Evolutionary conservation across 2,888 invertebrate species (phyloP), one percentile per base, ranked within the genome.

Genomic region (Phaedon cochleariae): DNA sequence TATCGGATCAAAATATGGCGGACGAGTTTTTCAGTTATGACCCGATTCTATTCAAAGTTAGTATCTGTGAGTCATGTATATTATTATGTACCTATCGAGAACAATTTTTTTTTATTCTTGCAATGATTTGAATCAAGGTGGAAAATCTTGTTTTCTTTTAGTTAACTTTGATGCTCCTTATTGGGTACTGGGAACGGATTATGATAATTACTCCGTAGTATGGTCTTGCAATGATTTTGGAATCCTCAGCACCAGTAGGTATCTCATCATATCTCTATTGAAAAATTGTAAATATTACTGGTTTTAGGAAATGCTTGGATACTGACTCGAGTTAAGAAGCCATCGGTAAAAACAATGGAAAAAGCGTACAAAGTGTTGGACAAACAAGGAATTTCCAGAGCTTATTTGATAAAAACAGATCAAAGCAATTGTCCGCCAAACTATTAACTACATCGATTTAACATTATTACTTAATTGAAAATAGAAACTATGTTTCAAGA

Each of bases 131-230:
- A 1, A 41, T 41, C 3, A n/a, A 41, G 4, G 4, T 1, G 15
- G 9, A 34, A 34, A 34, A 26, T 26, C 4, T 26, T 26, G 3
- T 53, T 52, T 29, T 53, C 37, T 83, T 82, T 45, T 80, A 82
- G 85, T 87, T 29, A 78, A 83, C 29, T 81, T 85, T 41, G 85
- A 87, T 22, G 85, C 86, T 1, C 86, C 87, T 0, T 90, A 90
- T 75, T 90, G 89, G 89, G 82, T 91, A 0, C 74, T 91, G 12
- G 87, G 85, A 26, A 90, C 90, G 0, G 90, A 91, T 77, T 91
- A 91, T 76, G 81, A 81, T 0, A 83, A 82, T 29, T 91, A 87
- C 71, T 82, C 90, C 0, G 85, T 90, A 0, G 87, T 90, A 2
- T 91, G 89, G 84, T 87, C 87, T 22, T 91, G 91, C 74, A 78